Evolutionary conservation across 2,888 invertebrate genomes (phyloP).

Genomic region (Eupithecia vulgata): DNA sequence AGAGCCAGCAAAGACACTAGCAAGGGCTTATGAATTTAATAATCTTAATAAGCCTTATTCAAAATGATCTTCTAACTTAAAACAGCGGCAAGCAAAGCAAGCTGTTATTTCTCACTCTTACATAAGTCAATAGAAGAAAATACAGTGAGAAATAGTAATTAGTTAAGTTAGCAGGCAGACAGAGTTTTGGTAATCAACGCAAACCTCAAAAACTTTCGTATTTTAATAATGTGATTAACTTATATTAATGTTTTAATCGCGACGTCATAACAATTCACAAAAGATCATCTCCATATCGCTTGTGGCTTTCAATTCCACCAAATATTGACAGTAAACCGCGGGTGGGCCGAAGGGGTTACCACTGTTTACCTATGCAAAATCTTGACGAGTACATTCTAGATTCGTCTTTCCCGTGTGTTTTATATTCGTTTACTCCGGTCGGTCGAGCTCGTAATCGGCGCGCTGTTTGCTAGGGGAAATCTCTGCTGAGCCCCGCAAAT

Average conservation of each 20-base stretch:
- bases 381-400: slow-evolving; percentile 80
- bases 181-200: no score
- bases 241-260: no score
- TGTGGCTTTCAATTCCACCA: slow-evolving; percentile 40
- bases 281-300: slow-evolving; percentile 14
- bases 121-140: no score
- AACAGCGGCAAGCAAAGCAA: no score
- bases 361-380: slow-evolving; percentile 83
- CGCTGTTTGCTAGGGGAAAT: slow-evolving; percentile 81
- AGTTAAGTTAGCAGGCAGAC: no score
- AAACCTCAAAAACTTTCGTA: no score
- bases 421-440: slow-evolving; percentile 83
- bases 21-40: neutral
- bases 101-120: no score
- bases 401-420: slow-evolving; percentile 83
- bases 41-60: no score
- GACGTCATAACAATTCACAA: neutral
- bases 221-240: no score
- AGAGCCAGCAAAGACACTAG: slow-evolving; percentile 13
- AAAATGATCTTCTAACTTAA: no score
- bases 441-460: slow-evolving; percentile 80
- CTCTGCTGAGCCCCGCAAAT: slow-evolving; percentile 82
- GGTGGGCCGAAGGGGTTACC: slow-evolving; percentile 62
- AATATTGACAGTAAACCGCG: slow-evolving; percentile 49
- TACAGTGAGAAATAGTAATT: no score